A percentile compares a stretch with the other conserved stretches of the same genome.
Evolutionary conservation across 2,113 vertebrate species (phyloP).

Genomic region (Ovis canadensis): DNA sequence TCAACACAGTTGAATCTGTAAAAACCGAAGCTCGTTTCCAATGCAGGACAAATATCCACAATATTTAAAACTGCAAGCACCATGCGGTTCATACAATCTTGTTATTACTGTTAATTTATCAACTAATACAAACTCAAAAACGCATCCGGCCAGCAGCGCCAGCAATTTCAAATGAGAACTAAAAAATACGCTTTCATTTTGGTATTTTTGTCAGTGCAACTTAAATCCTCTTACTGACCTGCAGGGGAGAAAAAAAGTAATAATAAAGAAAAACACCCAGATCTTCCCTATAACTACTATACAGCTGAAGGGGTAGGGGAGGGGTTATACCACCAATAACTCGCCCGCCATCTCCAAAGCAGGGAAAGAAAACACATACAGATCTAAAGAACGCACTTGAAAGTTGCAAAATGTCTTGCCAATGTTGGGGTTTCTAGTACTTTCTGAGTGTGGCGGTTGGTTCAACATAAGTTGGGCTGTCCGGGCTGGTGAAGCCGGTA

Average conservation of each 20-base stretch:
- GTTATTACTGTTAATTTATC: conserved; percentile 98
- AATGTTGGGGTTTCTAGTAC: conserved; percentile 52
- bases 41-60: conserved; percentile 96
- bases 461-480: conserved; percentile 50
- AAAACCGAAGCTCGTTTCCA: conserved; percentile 94
- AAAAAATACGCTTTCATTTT: conserved; percentile 95
- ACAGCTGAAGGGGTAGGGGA: conserved; percentile 70
- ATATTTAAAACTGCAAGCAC: conserved; percentile 99
- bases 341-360: conserved; percentile 75
- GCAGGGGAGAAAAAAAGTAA: conserved; percentile 89
- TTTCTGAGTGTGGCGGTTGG: conserved; percentile 61
- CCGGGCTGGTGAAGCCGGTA: neutral
- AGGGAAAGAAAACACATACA: conserved; percentile 74
- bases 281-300: conserved; percentile 79
- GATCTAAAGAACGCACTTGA: conserved; percentile 75
- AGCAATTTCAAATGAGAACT: conserved; percentile 94
- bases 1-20: conserved; percentile 99
- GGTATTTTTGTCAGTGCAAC: conserved; percentile 93
- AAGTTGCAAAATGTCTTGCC: conserved; percentile 71
- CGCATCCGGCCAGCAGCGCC: conserved; percentile 99
- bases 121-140: conserved; percentile 96
- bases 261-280: conserved; percentile 82
- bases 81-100: conserved; percentile 98
- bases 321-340: conserved; percentile 11
- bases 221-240: conserved; percentile 97